Conservation (phyloP, 2,113 vertebrate species). For the Clarias batrachus region DNA sequence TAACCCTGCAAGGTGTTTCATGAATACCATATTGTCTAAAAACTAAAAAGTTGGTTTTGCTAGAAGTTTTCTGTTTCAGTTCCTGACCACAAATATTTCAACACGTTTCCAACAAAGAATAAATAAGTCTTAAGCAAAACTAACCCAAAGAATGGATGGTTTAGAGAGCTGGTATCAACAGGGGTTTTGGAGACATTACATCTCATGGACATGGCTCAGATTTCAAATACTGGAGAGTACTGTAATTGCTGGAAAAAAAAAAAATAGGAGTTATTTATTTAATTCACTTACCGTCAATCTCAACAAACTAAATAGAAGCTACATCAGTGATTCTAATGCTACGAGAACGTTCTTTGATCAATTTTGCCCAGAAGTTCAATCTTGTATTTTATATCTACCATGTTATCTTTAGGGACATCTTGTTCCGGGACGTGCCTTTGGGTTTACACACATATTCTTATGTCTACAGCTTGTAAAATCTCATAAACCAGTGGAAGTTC, state of each 20-base stretch:
- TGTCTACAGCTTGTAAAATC: not conserved
- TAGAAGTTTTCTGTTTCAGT: not conserved
- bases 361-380: not conserved
- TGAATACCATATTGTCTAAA: not conserved
- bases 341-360: not conserved
- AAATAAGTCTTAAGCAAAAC: not conserved
- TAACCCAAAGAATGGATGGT: not conserved
- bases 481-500: not conserved
- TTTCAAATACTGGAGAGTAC: not conserved
- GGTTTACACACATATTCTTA: not conserved
- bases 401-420: not conserved
- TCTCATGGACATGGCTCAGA: not conserved
- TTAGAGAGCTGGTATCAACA: not conserved
- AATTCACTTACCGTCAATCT: not conserved
- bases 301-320: not conserved
- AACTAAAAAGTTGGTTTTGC: not conserved
- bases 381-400: not conserved
- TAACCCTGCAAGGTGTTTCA: not conserved
- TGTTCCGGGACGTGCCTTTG: not conserved
- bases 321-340: not conserved
- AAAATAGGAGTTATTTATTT: not conserved
- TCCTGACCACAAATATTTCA: not conserved
- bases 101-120: not conserved
- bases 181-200: not conserved
- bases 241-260: not conserved